Evolutionary conservation across 2,888 invertebrate genomes (phyloP).

Genomic region (Drosophila nr. perissopoda): DNA sequence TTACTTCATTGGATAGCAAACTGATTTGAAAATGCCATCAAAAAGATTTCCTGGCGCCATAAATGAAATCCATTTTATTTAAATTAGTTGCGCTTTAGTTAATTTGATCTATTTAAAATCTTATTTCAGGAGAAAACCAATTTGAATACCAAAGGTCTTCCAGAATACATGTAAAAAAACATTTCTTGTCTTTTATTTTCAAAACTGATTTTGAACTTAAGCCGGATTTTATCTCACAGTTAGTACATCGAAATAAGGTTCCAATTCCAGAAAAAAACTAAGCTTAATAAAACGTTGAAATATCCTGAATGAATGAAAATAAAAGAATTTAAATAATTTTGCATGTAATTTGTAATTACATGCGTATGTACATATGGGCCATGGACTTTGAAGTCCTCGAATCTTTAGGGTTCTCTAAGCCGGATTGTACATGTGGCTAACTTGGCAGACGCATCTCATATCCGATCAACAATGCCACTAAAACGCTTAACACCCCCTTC

Average conservation of each 20-base stretch:
- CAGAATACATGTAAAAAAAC: neutral
- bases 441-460: neutral
- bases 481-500: conserved; percentile 37
- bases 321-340: neutral
- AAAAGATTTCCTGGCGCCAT: neutral
- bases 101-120: neutral
- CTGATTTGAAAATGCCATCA: neutral
- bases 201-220: too few relatives aligned
- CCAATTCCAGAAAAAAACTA: neutral
- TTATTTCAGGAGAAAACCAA: neutral
- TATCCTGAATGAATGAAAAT: neutral
- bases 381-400: neutral
- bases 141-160: neutral
- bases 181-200: neutral
- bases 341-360: too few relatives aligned
- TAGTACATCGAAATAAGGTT: neutral
- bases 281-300: neutral
- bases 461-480: conserved; percentile 17
- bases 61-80: neutral
- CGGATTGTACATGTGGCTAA: neutral
- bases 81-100: neutral
- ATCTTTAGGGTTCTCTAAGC: neutral
- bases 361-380: neutral
- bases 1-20: neutral
- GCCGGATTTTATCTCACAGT: neutral